Evolutionary conservation across 1,140 invertebrate genomes (phyloP).

Genomic region (Maniola jurtina): DNA sequence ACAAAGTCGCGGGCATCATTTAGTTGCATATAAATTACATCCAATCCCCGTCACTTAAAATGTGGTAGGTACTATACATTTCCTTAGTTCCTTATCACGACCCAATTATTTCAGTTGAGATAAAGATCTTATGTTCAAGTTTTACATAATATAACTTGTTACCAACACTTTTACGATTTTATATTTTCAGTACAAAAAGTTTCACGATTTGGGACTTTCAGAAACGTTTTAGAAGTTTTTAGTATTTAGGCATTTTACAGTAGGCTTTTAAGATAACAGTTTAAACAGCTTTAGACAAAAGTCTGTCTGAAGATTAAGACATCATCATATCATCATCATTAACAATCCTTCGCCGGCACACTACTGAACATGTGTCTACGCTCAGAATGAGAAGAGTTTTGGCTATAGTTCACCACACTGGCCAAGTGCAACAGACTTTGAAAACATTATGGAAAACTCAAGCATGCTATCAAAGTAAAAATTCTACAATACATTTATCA

Average conservation of each 20-base stretch:
- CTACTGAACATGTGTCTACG: too few species aligned
- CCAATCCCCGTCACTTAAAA: neutral
- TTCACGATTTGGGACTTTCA: neutral
- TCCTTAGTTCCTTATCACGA: neutral
- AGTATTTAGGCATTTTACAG: neutral
- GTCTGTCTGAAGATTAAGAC: too few species aligned
- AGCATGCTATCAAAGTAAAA: too few species aligned
- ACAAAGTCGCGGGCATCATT: too few species aligned
- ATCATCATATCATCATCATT: too few species aligned
- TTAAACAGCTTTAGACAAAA: neutral
- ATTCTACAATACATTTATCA: too few species aligned
- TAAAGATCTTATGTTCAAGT: neutral
- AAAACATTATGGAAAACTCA: too few species aligned
- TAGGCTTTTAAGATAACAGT: neutral
- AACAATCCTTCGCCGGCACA: too few species aligned
- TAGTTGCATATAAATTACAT: neutral
- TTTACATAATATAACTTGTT: neutral
- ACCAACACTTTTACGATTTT: neutral
- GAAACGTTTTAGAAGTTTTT: neutral
- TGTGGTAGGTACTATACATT: neutral
- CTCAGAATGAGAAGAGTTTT: too few species aligned
- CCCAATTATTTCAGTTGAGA: neutral
- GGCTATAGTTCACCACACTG: too few species aligned
- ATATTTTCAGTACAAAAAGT: neutral
- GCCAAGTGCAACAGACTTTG: too few species aligned